These are phyloP conservation scores for Episyrphus balteatus DNA, from an alignment of 1,140 invertebrate species.

Conservation along the genomic window DNA sequence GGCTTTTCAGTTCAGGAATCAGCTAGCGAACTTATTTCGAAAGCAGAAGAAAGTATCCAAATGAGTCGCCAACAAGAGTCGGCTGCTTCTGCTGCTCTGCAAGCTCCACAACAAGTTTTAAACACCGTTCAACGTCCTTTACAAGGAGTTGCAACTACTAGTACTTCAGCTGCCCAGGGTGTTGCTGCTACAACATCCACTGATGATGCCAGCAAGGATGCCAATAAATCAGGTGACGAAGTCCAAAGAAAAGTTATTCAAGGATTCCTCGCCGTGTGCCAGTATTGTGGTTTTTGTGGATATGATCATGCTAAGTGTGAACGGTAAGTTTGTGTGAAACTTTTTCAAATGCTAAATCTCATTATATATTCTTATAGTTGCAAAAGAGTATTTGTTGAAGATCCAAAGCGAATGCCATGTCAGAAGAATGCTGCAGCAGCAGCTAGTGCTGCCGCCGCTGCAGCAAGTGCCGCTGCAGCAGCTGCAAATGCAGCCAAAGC, in stretches of 20 bases:
- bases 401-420: slow-evolving; percentile 44
- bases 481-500: slow-evolving; percentile 30
- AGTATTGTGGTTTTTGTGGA: slow-evolving; percentile 57
- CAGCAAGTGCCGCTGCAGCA: slow-evolving; percentile 28
- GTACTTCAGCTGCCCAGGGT: neutral
- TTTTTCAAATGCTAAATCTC: too few relatives aligned
- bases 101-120: too few relatives aligned
- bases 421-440: slow-evolving; percentile 19
- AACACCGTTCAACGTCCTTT: neutral
- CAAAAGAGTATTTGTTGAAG: slow-evolving; percentile 45
- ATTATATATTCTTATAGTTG: slow-evolving; percentile 26
- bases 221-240: slow-evolving; percentile 6
- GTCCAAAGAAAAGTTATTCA: slow-evolving; percentile 47
- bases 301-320: slow-evolving; percentile 59
- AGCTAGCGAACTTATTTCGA: slow-evolving; percentile 28
- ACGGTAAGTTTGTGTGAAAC: slow-evolving; percentile 35
- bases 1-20: slow-evolving; percentile 38
- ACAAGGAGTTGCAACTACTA: neutral
- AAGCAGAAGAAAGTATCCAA: slow-evolving; percentile 32
- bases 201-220: slow-evolving; percentile 13
- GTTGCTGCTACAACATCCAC: slow-evolving; percentile 6
- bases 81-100: slow-evolving; percentile 6
- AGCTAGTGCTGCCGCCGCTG: slow-evolving; percentile 20
- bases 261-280: slow-evolving; percentile 59
- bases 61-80: slow-evolving; percentile 26